phyloP scores from a whole-genome alignment of 2,113 vertebrate genomes.

The Planiliza haematocheilus region DNA sequence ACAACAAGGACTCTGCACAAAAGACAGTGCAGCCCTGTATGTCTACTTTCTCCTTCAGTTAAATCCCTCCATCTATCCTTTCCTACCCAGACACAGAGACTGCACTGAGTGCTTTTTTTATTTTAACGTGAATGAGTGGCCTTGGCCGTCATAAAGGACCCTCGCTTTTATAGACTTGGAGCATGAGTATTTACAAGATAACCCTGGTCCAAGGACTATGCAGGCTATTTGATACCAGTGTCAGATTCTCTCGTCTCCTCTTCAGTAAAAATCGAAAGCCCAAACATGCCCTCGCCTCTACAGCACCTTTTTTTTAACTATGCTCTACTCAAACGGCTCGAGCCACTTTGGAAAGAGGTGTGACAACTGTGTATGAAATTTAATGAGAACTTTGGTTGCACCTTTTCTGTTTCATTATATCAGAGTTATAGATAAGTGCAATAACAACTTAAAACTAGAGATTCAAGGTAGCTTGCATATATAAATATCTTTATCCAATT shows the following conservation, averaged over 20 bases:
- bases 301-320: conserved; percentile 60
- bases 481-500: neutral
- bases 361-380: conserved; percentile 22
- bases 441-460: neutral
- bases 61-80: conserved; percentile 45
- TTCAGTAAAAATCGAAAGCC: conserved; percentile 69
- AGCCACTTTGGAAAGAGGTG: conserved; percentile 31
- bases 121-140: conserved; percentile 78
- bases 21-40: conserved; percentile 23
- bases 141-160: conserved; percentile 77
- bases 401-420: conserved; percentile 16
- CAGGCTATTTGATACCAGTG: conserved; percentile 78
- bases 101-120: conserved; percentile 78
- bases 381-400: conserved; percentile 14
- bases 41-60: conserved; percentile 47
- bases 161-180: conserved; percentile 79
- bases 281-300: conserved; percentile 62
- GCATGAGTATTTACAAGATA: conserved; percentile 80
- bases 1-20: conserved; percentile 50
- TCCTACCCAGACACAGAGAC: conserved; percentile 59
- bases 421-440: neutral
- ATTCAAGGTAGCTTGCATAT: neutral
- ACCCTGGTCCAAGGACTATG: conserved; percentile 75
- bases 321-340: conserved; percentile 22
- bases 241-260: conserved; percentile 64